phyloP scores from a whole-genome alignment of 2,888 invertebrate genomes.

The Drepanosiphum platanoidis region DNA sequence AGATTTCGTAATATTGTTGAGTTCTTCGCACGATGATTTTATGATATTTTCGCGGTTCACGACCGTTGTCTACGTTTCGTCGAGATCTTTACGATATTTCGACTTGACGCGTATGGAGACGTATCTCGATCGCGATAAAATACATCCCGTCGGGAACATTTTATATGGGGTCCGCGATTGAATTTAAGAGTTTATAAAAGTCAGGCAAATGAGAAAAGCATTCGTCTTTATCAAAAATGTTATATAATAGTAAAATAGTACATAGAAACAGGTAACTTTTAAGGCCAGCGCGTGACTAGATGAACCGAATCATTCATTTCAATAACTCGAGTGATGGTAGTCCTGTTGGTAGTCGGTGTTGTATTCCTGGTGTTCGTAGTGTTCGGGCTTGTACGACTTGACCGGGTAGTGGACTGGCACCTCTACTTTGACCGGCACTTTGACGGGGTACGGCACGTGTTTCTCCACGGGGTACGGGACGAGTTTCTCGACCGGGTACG shows the following conservation, averaged over 20 bases:
- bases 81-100: background rate
- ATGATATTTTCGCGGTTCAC: background rate
- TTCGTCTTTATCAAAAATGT: background rate
- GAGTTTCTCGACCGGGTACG: constrained; percentile 70
- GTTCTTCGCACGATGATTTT: background rate
- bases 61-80: background rate
- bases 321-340: constrained; percentile 41
- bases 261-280: background rate
- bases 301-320: too few relatives aligned
- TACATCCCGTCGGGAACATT: too few relatives aligned
- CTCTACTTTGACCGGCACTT: constrained; percentile 70
- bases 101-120: too few relatives aligned
- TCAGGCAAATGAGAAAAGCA: background rate
- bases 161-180: background rate
- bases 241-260: background rate
- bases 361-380: constrained; percentile 17
- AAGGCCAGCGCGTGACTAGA: background rate
- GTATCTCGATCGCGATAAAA: background rate
- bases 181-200: background rate
- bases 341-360: constrained; percentile 52
- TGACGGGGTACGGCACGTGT: constrained; percentile 72
- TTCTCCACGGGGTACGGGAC: constrained; percentile 72
- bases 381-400: constrained; percentile 12
- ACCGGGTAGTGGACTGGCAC: constrained; percentile 62
- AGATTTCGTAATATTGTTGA: too few relatives aligned